These are phyloP conservation scores for Mormyrops attenuatus DNA, from an alignment of 2,797 vertebrate genomes.

Conservation along the genomic window DNA sequence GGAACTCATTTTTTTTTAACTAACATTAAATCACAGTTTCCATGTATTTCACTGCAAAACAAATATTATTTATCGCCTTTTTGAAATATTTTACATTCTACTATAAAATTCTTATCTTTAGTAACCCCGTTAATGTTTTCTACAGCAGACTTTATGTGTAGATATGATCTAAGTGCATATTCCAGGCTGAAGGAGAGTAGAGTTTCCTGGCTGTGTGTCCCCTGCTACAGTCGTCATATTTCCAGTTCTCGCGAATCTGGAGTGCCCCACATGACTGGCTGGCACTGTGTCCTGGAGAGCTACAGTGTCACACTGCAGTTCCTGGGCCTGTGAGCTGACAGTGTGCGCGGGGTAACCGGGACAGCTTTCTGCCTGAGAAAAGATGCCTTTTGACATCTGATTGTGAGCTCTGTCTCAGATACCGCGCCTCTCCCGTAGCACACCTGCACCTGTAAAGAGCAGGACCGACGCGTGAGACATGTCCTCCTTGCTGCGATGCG, in stretches of 20 bases:
- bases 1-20: not conserved
- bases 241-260: slow-evolving; percentile 58
- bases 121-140: not conserved
- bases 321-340: slow-evolving; percentile 41
- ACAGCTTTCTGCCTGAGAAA: not conserved
- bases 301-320: slow-evolving; percentile 53
- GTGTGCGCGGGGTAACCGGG: not conserved
- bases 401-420: slow-evolving; percentile 24
- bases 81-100: not conserved
- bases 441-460: slow-evolving; percentile 36
- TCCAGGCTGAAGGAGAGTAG: slow-evolving; percentile 27
- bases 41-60: not conserved
- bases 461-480: slow-evolving; percentile 46
- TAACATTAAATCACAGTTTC: not conserved
- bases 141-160: slow-evolving; percentile 8
- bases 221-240: slow-evolving; percentile 54
- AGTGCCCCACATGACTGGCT: slow-evolving; percentile 32
- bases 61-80: not conserved
- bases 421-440: slow-evolving; percentile 35
- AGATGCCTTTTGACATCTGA: slow-evolving; percentile 39
- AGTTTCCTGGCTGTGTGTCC: slow-evolving; percentile 49
- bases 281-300: slow-evolving; percentile 40
- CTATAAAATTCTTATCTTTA: not conserved
- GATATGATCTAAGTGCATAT: slow-evolving; percentile 16
- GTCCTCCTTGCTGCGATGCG: slow-evolving; percentile 60